phyloP scores from a whole-genome alignment of 2,797 vertebrate genomes.

The Hafferia zeledoni region DNA sequence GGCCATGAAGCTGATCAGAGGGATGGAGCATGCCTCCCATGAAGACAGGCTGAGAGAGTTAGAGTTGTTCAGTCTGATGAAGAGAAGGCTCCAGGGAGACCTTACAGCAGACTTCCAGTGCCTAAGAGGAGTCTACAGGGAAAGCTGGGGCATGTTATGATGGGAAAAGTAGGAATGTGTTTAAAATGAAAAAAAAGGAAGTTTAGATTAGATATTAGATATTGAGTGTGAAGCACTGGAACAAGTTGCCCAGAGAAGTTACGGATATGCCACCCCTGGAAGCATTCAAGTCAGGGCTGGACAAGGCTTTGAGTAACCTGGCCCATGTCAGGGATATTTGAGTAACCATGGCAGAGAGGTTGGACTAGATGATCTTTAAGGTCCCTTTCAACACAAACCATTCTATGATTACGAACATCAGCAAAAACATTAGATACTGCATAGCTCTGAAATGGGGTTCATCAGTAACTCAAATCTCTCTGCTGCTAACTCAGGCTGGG shows the following conservation, averaged over 20 bases:
- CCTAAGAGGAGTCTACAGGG: not conserved
- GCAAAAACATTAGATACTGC: not conserved
- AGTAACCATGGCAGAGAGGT: not conserved
- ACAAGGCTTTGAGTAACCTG: not conserved
- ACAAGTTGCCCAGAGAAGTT: not conserved
- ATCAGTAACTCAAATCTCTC: not conserved
- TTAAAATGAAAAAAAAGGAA: not conserved
- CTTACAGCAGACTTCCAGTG: not conserved
- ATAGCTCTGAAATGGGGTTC: not conserved
- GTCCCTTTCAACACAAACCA: not conserved
- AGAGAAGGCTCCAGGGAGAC: not conserved
- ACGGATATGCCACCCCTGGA: not conserved
- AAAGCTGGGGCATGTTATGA: not conserved
- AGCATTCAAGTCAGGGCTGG: not conserved
- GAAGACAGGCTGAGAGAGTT: not conserved
- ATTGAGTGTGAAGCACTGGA: not conserved
- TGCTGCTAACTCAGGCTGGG: not conserved
- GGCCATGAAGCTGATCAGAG: not conserved
- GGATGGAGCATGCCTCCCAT: not conserved
- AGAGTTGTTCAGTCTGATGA: not conserved
- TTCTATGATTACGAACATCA: not conserved
- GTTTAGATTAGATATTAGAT: not conserved
- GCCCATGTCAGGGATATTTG: not conserved
- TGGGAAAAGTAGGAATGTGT: not conserved
- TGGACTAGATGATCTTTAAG: not conserved